Percentiles rank a stretch among this genome's conserved stretches.
Evolutionary conservation across 2,113 vertebrate species (phyloP).

Genomic region (Gasterosteus aculeatus): DNA sequence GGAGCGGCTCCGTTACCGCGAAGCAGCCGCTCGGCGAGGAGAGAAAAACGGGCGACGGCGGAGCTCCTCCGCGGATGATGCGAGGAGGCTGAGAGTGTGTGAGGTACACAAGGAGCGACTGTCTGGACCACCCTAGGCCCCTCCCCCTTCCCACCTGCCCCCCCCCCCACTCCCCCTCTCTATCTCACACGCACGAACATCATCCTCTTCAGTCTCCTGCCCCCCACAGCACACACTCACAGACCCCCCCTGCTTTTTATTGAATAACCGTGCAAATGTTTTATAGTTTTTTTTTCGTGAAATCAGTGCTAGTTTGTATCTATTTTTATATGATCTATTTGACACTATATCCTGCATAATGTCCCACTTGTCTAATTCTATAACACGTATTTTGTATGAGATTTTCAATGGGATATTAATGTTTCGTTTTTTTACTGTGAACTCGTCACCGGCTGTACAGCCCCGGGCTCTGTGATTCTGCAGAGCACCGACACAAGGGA

Average conservation of each 20-base stretch:
- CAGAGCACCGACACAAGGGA: conserved; percentile 27
- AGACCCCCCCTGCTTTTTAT: background rate
- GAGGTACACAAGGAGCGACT: conserved; percentile 75
- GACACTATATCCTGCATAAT: background rate
- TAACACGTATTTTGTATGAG: too few species aligned
- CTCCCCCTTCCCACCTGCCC: conserved; percentile 68
- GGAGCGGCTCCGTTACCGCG: conserved; percentile 17
- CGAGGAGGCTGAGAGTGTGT: conserved; percentile 70
- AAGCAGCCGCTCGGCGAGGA: conserved; percentile 26
- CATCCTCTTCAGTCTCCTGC: conserved; percentile 26
- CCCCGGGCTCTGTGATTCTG: conserved; percentile 34
- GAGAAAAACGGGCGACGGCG: conserved; percentile 15
- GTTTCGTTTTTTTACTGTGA: background rate
- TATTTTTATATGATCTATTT: background rate
- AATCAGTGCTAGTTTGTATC: background rate
- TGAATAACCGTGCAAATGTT: conserved; percentile 26
- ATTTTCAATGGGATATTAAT: background rate
- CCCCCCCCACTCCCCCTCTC: conserved; percentile 29
- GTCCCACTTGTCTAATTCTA: background rate
- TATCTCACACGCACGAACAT: conserved; percentile 12
- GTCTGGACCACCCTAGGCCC: conserved; percentile 78
- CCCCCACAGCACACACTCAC: conserved; percentile 30
- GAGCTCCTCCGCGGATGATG: conserved; percentile 67
- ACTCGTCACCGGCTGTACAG: conserved; percentile 15
- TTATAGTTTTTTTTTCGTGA: conserved; percentile 16